phyloP scores from a whole-genome alignment of 2,888 invertebrate species.

The Amaurobius ferox region DNA sequence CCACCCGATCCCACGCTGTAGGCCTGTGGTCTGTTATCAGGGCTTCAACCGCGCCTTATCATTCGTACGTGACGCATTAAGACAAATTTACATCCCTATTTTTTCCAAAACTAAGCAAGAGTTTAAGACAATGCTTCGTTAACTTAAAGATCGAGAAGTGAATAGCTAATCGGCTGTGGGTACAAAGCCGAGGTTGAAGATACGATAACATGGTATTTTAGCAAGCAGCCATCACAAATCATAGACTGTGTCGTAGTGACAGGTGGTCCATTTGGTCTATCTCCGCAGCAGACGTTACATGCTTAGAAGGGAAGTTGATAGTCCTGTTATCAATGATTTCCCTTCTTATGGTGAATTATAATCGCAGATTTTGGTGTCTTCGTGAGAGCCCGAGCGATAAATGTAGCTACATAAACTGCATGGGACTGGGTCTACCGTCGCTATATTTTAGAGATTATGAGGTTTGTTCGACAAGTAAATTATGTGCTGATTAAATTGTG shows the following conservation, averaged over 20 bases:
- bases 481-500: too few species aligned
- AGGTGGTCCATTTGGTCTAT: conserved; percentile 53
- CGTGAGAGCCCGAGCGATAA: too few species aligned
- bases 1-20: conserved; percentile 12
- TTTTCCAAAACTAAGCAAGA: background rate
- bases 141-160: conserved; percentile 45
- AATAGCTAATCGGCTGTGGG: conserved; percentile 49
- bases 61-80: conserved; percentile 55
- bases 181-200: conserved; percentile 20
- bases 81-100: conserved; percentile 34
- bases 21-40: background rate
- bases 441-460: too few species aligned
- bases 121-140: conserved; percentile 62
- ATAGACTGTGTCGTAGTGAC: conserved; percentile 50
- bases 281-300: background rate
- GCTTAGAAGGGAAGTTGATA: conserved; percentile 34
- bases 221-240: conserved; percentile 43
- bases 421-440: too few species aligned
- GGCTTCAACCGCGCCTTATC: conserved; percentile 33
- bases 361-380: background rate
- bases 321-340: conserved; percentile 33
- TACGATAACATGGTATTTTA: conserved; percentile 28
- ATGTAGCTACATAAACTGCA: too few species aligned
- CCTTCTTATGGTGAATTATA: conserved; percentile 9
- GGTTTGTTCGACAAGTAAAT: too few species aligned